Percentiles rank a stretch among this genome's conserved stretches.
phyloP scores from a whole-genome alignment of 2,888 invertebrate species.

The Polymixis lichenea region DNA sequence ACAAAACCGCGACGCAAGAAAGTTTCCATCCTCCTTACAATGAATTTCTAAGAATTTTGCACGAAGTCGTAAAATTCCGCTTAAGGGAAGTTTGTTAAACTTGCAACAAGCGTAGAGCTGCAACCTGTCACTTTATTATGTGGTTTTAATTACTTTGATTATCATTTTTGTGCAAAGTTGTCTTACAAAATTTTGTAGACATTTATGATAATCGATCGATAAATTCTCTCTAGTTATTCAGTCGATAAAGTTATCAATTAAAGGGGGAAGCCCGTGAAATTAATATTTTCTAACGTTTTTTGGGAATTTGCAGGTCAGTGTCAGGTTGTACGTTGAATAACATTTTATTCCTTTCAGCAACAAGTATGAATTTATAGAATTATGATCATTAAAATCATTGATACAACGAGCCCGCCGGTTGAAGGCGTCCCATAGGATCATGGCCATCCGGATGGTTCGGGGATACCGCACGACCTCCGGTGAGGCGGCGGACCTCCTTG shows the following conservation, averaged over 20 bases:
- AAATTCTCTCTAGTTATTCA: not conserved
- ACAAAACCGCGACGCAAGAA: not conserved
- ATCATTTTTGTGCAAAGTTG: not conserved
- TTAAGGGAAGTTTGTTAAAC: constrained; percentile 20
- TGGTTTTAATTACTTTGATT: not conserved
- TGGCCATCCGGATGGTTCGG: no score
- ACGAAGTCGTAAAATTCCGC: constrained; percentile 26
- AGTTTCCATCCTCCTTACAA: not conserved
- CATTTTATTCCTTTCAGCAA: no score
- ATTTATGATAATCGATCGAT: not conserved
- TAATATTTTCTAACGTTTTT: no score
- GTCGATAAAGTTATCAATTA: not conserved
- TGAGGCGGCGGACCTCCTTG: no score
- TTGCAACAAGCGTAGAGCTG: not conserved
- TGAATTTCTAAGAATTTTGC: constrained; percentile 20
- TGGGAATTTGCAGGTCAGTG: no score
- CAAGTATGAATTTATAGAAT: no score
- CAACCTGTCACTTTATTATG: not conserved
- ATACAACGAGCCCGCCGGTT: no score
- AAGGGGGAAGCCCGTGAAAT: fast-evolving
- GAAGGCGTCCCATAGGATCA: no score
- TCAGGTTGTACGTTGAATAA: no score
- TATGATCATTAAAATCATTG: no score
- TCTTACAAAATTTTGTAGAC: not conserved
- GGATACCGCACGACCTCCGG: no score